Evolutionary conservation across 2,888 invertebrate species (phyloP), one percentile per base, ranked within the genome.

Genomic region (Steromphala cineraria): DNA sequence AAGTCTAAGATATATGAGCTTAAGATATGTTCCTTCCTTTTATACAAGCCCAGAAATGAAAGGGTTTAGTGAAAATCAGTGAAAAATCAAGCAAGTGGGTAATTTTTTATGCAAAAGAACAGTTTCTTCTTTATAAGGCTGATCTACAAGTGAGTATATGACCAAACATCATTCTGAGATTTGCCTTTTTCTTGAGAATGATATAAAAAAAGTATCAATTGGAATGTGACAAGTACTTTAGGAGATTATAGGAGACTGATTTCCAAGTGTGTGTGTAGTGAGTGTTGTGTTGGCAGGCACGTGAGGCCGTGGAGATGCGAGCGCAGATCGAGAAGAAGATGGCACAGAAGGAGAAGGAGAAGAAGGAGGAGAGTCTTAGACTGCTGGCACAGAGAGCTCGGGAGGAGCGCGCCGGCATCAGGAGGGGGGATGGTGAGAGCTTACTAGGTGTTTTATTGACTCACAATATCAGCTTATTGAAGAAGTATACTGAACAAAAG

Each of bases 311-410:
- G 0, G 99, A 99, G 92, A 98, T 98, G 88, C 94, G 99, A 40
- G 98, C 99, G 0, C 98, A 99, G 91, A 94, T 99, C 0, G 99
- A 99, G 93, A 97, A 98, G 94, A 97, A 98, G 94, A 93, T 99
- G 86, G 99, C 99, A 0, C 98, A 99, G 93, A 97, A 99, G 89
- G 99, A 99, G 93, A 99, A 99, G 92, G 99, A 99, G 93, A 97
- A 97, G 94, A 98, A 98, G 90, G 99, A 99, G 92, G 99, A 99
- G 87, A 97, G 97, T 94, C 94, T 99, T 90, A 95, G 98, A 67
- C 95, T 97, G 93, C 94, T 99, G 93, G 99, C 99, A 2, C 98
- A 98, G 93, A 96, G 97, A 91, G 99, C 99, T 0, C 95, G 99
- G 80, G 99, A 99, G 89, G 98, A 99, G 91, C 95, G 99, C 82